Evolutionary conservation across 2,797 vertebrate species (phyloP).

Genomic region (Argya squamiceps): DNA sequence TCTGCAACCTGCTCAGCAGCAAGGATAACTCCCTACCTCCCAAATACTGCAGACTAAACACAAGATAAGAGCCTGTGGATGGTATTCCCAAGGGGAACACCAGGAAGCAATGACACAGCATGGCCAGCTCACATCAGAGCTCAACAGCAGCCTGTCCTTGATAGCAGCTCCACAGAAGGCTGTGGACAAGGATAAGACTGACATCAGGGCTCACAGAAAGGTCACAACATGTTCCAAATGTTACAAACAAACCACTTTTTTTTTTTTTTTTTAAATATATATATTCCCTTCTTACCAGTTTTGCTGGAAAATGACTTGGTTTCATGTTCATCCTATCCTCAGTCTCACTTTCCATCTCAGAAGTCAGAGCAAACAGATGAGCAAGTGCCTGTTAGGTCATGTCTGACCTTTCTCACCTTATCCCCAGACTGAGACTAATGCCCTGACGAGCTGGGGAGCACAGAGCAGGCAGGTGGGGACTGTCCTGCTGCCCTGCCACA

Average conservation of each 20-base stretch:
- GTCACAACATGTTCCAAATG: background rate
- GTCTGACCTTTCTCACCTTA: background rate
- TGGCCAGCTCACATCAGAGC: accelerated
- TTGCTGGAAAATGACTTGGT: background rate
- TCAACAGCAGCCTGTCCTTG: background rate
- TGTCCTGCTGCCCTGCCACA: background rate
- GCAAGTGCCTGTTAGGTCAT: background rate
- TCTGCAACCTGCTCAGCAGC: background rate
- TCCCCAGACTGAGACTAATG: background rate
- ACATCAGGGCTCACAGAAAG: background rate
- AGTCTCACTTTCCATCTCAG: background rate
- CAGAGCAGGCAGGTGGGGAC: background rate
- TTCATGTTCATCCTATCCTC: background rate
- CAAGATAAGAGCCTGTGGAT: background rate
- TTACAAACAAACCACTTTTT: background rate
- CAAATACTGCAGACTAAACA: background rate
- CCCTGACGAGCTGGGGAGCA: accelerated
- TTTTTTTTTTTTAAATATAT: background rate
- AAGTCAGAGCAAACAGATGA: background rate
- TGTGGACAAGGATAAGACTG: background rate
- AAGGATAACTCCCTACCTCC: background rate
- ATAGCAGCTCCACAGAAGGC: background rate
- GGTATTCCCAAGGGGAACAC: background rate
- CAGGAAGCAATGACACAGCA: background rate
- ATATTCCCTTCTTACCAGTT: background rate